A percentile compares a stretch with the other conserved stretches of the same genome.
Conservation (phyloP, 2,797 vertebrate species). For the Sebastiscus tertius region DNA sequence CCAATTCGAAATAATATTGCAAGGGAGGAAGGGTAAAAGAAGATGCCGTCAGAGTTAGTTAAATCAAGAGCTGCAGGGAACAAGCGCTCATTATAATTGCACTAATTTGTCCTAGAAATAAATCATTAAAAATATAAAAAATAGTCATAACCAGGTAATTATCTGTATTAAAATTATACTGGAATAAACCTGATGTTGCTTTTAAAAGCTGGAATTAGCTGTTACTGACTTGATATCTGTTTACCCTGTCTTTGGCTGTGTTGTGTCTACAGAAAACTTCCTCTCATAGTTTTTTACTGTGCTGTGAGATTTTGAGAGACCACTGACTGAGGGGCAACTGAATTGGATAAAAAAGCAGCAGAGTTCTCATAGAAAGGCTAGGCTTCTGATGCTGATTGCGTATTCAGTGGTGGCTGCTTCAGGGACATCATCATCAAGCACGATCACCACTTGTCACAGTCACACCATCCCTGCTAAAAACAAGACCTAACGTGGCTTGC, state of each 20-base stretch:
- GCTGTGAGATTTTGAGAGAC: background rate
- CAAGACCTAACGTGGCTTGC: slow-evolving; percentile 26
- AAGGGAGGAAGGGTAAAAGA: background rate
- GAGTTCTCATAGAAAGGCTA: background rate
- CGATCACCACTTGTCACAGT: slow-evolving; percentile 13
- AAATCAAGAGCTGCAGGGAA: background rate
- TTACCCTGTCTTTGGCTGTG: background rate
- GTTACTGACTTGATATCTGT: background rate
- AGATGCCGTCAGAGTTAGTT: background rate
- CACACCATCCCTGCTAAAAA: slow-evolving; percentile 9
- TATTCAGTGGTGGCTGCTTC: background rate
- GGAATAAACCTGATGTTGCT: too few relatives aligned
- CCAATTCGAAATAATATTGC: background rate
- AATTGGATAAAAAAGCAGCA: too few relatives aligned
- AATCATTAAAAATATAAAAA: background rate
- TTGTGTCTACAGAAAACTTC: background rate
- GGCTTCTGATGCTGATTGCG: background rate
- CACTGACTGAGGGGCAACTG: background rate
- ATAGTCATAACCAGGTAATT: background rate
- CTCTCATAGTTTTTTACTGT: background rate
- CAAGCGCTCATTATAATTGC: background rate
- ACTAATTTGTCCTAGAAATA: background rate
- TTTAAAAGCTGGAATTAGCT: background rate
- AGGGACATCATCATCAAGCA: background rate
- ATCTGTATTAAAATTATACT: background rate